Evolutionary conservation across 1,140 invertebrate genomes (phyloP).

Genomic region (Palaemon carinicauda): DNA sequence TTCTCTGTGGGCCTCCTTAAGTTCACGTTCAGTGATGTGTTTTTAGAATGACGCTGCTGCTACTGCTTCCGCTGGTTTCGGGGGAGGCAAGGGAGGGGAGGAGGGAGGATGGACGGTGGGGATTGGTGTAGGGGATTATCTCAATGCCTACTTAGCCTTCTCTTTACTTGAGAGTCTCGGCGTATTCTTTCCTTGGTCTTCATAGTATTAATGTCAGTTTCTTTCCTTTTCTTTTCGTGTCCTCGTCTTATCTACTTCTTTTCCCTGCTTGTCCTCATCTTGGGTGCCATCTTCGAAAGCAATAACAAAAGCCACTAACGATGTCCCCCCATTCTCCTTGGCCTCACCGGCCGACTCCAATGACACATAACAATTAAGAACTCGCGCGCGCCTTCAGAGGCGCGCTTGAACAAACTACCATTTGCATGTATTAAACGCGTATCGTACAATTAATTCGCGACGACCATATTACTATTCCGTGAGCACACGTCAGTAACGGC

Average conservation of each 20-base stretch:
- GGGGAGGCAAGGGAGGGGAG: neutral
- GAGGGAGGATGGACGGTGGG: neutral
- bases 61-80: neutral
- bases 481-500: slow-evolving; percentile 52
- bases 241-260: too few relatives aligned
- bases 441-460: slow-evolving; percentile 52
- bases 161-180: too few relatives aligned
- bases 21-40: neutral
- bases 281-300: too few relatives aligned
- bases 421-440: slow-evolving; percentile 55
- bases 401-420: slow-evolving; percentile 48
- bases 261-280: too few relatives aligned
- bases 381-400: slow-evolving; percentile 35
- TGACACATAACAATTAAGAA: slow-evolving; percentile 53
- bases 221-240: too few relatives aligned
- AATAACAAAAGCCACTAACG: too few relatives aligned
- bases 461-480: slow-evolving; percentile 52
- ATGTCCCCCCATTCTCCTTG: neutral
- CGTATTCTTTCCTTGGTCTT: too few relatives aligned
- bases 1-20: too few relatives aligned
- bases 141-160: neutral
- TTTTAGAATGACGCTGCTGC: slow-evolving; percentile 1
- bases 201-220: too few relatives aligned
- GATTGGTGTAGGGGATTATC: neutral
- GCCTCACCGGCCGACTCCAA: neutral